phyloP scores from a whole-genome alignment of 2,888 invertebrate species.

The Himalopsyche tibetana region DNA sequence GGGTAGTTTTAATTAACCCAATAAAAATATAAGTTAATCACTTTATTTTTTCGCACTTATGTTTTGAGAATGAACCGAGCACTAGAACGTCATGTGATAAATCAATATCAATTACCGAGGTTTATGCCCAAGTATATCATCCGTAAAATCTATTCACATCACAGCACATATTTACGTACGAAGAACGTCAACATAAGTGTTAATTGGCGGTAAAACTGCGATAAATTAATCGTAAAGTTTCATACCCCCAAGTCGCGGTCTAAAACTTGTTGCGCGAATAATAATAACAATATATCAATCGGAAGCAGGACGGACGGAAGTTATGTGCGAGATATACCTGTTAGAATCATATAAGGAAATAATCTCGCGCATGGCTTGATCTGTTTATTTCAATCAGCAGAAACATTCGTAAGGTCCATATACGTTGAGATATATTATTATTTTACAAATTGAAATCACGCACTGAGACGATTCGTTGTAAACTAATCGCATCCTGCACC shows the following conservation, averaged over 20 bases:
- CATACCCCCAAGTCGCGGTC: neutral
- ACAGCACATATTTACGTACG: conserved; percentile 37
- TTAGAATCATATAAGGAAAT: conserved; percentile 22
- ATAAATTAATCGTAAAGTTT: neutral
- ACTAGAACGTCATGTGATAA: too few relatives aligned
- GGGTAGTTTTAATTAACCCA: neutral
- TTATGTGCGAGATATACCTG: conserved; percentile 1
- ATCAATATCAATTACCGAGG: too few relatives aligned
- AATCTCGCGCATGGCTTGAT: neutral
- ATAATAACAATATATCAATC: neutral
- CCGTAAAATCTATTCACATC: conserved; percentile 22
- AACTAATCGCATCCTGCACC: conserved; percentile 13
- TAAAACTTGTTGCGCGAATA: neutral
- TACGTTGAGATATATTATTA: neutral
- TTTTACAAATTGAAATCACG: conserved; percentile 6
- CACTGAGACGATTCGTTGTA: conserved; percentile 2
- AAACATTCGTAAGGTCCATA: neutral
- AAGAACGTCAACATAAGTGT: neutral
- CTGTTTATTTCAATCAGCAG: neutral
- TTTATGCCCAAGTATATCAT: neutral
- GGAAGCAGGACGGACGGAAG: conserved; percentile 19
- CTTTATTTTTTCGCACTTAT: neutral
- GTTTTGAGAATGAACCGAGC: too few relatives aligned
- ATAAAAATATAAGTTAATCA: neutral
- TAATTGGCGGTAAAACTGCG: too few relatives aligned